These are phyloP conservation scores for Leucoraja ocellata DNA, from an alignment of 2,797 vertebrate species.

Conservation along the genomic window DNA sequence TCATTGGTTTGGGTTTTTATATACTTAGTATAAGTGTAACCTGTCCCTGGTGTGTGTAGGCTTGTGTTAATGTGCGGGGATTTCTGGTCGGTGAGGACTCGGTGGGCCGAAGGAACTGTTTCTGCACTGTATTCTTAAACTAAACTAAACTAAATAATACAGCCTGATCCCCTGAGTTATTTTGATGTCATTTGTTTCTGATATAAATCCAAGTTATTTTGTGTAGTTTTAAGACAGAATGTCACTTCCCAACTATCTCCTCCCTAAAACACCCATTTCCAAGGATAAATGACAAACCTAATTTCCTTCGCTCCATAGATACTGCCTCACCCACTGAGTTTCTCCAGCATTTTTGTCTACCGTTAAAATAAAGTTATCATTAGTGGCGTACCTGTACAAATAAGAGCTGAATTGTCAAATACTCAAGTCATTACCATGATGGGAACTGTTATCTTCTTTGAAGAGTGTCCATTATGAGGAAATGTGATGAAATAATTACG, in stretches of 20 bases:
- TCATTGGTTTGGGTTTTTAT: too few species aligned
- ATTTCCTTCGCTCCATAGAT: too few species aligned
- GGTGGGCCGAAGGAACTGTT: too few species aligned
- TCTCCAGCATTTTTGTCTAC: too few species aligned
- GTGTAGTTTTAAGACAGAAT: neutral
- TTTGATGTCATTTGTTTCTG: neutral
- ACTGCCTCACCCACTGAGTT: too few species aligned
- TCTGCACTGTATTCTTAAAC: too few species aligned
- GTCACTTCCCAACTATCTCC: neutral
- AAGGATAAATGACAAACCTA: neutral
- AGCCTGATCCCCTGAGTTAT: too few species aligned
- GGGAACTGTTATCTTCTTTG: neutral
- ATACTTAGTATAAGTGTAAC: too few species aligned
- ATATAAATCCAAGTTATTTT: neutral
- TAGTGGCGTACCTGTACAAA: neutral
- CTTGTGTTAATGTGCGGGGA: too few species aligned
- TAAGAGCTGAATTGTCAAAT: neutral
- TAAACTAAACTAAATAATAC: too few species aligned
- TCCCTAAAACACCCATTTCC: neutral
- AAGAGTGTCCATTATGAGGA: neutral
- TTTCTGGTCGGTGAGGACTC: too few species aligned
- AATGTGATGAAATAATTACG: neutral
- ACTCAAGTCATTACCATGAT: neutral
- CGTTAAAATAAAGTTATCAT: neutral
- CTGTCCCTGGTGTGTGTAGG: too few species aligned